Evolutionary conservation across 2,797 vertebrate genomes (phyloP), one percentile per base, ranked within the genome.

Genomic region (Xerus rutilus): DNA sequence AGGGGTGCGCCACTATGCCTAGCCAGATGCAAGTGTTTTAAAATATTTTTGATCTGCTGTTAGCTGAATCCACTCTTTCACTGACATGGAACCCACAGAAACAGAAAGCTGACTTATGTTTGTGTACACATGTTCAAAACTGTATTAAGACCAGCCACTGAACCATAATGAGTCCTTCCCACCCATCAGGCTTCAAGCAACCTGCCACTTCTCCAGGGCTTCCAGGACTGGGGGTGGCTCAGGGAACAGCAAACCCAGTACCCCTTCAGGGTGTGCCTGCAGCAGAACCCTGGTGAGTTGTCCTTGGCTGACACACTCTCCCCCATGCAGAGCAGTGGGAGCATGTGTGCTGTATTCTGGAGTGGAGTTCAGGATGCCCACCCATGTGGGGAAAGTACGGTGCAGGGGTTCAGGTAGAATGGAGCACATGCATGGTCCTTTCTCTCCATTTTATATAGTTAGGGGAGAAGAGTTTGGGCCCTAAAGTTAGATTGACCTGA

Each of bases 121-220:
- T 7, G 28, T 2, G 0, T 13, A 28, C 15, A 7, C 3, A 43
- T 2, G 0, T 3, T 1, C 13, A 28, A 30, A 13, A 9, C n/a
- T 7, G 0, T 1, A 20, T 32, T 9, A 39, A 70, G 47, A 67
- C 65, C 43, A 64, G 85, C 6, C 20, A 30, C 28, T 54, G 14
- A 23, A 43, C 57, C 3, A 4, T 39, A 32, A 49, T 28, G 3
- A 78, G 43, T 25, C 62, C 23, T 65, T 57, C 74, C 78, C 25
- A 30, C 1, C 20, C 12, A 30, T 12, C 52, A 35, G 54, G 32
- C n/a, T 70, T 81, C 54, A 7, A 62, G 32, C n/a, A 45, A 43
- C 83, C 39, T 54, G 32, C 45, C 5, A 3, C 13, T 47, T 84
- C 76, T 59, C 84, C 62, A 65, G 49, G 35, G 47, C 83, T 23